Conservation (phyloP, 2,888 invertebrate species). For the Eledona agricola region DNA sequence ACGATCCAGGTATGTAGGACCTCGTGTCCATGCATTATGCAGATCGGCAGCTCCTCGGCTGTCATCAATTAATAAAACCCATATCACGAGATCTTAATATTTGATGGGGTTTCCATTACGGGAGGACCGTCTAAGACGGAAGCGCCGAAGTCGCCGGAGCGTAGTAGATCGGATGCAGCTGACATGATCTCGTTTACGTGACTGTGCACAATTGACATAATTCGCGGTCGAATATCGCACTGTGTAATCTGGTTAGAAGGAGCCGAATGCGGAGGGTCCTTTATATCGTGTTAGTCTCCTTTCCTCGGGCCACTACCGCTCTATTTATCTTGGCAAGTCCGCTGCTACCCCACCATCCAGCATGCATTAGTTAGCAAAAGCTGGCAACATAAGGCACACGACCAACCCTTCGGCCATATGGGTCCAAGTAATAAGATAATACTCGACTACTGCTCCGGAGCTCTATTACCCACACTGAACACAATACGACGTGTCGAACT, state of each 20-base stretch:
- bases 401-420: slow-evolving; percentile 56
- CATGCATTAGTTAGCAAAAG: slow-evolving; percentile 57
- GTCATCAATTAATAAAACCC: slow-evolving; percentile 65
- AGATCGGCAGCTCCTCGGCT: slow-evolving; percentile 58
- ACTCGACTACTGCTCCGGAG: slow-evolving; percentile 36
- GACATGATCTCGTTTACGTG: slow-evolving; percentile 46
- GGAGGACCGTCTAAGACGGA: slow-evolving; percentile 39
- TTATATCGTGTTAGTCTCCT: slow-evolving; percentile 61
- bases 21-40: slow-evolving; percentile 57
- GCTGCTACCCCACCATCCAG: slow-evolving; percentile 50
- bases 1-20: slow-evolving; percentile 12
- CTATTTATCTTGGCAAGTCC: slow-evolving; percentile 62
- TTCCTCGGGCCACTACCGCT: slow-evolving; percentile 59
- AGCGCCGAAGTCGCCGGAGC: slow-evolving; percentile 34
- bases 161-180: slow-evolving; percentile 36
- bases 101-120: slow-evolving; percentile 62
- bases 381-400: slow-evolving; percentile 59
- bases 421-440: slow-evolving; percentile 59
- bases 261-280: slow-evolving; percentile 54
- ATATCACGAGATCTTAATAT: slow-evolving; percentile 64
- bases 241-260: slow-evolving; percentile 59
- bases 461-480: slow-evolving; percentile 18
- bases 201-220: slow-evolving; percentile 46
- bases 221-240: slow-evolving; percentile 53
- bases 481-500: slow-evolving; percentile 15